Conservation (phyloP, 2,113 vertebrate species). For the Peromyscus maniculatus region DNA sequence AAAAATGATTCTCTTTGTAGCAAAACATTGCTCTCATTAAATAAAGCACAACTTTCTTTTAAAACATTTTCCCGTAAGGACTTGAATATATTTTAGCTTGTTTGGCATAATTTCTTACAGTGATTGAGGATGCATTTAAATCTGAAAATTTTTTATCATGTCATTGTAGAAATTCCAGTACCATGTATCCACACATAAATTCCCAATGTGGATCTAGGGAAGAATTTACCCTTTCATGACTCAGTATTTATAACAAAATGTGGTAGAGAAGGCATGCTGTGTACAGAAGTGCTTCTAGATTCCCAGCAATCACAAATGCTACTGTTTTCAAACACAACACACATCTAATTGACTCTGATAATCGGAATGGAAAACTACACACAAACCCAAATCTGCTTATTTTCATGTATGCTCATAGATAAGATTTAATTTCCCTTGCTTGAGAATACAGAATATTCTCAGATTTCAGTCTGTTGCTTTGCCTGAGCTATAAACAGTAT, state of each 20-base stretch:
- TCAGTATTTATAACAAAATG: constrained; percentile 63
- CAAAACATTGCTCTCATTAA: constrained; percentile 83
- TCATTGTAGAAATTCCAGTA: constrained; percentile 69
- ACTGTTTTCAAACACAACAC: constrained; percentile 46
- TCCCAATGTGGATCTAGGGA: not conserved
- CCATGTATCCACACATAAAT: not conserved
- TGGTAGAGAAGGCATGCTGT: not conserved
- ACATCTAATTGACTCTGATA: constrained; percentile 35
- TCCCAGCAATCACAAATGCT: not conserved
- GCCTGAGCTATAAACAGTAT: not conserved
- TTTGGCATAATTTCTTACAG: constrained; percentile 80
- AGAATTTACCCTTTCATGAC: constrained; percentile 65
- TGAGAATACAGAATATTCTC: constrained; percentile 54
- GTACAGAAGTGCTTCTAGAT: not conserved
- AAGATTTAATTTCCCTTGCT: constrained; percentile 38
- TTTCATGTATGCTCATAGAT: not conserved
- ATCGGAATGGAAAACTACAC: not conserved
- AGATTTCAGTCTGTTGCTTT: not conserved
- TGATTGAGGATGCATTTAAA: constrained; percentile 74
- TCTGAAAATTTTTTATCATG: constrained; percentile 63
- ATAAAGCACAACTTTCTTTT: constrained; percentile 80
- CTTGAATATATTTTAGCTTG: constrained; percentile 78
- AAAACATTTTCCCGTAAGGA: constrained; percentile 66
- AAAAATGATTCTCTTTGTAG: constrained; percentile 82
- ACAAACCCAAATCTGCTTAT: not conserved